Percentiles rank a stretch among this genome's conserved stretches.
These are phyloP conservation scores for Hemithea aestivaria DNA, from an alignment of 2,888 invertebrate species.

Conservation along the genomic window DNA sequence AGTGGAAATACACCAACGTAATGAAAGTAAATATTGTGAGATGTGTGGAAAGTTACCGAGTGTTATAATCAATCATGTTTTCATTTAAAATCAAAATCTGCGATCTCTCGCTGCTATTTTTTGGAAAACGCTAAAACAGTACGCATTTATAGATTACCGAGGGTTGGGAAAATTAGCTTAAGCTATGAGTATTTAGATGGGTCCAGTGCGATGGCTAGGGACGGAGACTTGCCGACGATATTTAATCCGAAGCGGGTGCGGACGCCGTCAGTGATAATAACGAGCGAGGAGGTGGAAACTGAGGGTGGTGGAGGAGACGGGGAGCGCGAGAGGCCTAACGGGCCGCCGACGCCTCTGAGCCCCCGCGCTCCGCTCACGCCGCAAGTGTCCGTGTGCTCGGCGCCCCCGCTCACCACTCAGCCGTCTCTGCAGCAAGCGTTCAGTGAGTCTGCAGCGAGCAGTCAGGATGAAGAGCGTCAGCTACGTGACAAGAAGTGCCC, in stretches of 20 bases:
- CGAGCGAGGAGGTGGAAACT: constrained; percentile 78
- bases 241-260: constrained; percentile 87
- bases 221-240: constrained; percentile 89
- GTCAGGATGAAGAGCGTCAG: constrained; percentile 81
- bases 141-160: neutral
- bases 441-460: constrained; percentile 78
- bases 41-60: no score
- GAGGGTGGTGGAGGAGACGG: constrained; percentile 54
- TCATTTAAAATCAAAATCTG: no score
- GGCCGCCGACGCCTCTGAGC: constrained; percentile 67
- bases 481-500: constrained; percentile 79
- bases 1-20: no score
- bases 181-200: constrained; percentile 6
- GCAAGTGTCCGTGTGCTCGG: constrained; percentile 72
- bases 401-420: constrained; percentile 66
- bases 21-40: no score
- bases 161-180: neutral
- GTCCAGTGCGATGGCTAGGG: constrained; percentile 78
- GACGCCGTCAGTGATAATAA: constrained; percentile 84
- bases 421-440: constrained; percentile 71
- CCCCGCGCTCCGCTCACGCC: constrained; percentile 69
- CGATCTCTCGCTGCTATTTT: neutral
- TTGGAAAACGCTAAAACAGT: neutral
- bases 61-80: no score
- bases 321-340: constrained; percentile 67